Percentiles rank a stretch among this genome's conserved stretches.
Conservation (phyloP, 2,113 vertebrate species). For the Chionodraco myersi region DNA sequence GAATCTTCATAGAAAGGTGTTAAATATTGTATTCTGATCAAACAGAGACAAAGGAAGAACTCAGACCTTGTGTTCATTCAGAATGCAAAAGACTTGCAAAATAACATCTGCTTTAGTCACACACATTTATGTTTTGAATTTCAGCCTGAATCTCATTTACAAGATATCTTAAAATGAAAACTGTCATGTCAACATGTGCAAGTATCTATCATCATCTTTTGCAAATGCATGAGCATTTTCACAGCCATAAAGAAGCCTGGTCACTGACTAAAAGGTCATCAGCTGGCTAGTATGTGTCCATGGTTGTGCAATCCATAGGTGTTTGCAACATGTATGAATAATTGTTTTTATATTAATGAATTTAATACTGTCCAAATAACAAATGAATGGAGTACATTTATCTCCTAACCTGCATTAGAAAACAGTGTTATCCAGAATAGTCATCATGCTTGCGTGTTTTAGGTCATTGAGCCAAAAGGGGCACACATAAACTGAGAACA, state of each 20-base stretch:
- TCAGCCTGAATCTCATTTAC: background rate
- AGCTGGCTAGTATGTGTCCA: background rate
- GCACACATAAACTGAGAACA: background rate
- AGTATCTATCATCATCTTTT: background rate
- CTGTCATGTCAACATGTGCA: background rate
- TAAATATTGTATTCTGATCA: conserved; percentile 9
- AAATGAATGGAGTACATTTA: too few relatives aligned
- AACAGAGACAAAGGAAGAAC: background rate
- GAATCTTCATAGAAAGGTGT: background rate
- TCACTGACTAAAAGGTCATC: background rate
- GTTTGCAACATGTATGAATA: background rate
- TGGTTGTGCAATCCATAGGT: background rate
- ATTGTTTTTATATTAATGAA: background rate
- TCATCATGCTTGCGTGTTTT: conserved; percentile 5
- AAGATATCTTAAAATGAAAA: conserved; percentile 13
- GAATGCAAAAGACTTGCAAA: conserved; percentile 2
- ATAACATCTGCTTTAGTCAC: conserved; percentile 26
- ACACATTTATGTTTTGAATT: background rate
- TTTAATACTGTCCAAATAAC: background rate
- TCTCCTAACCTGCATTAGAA: too few relatives aligned
- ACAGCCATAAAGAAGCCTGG: background rate
- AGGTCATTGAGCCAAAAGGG: conserved; percentile 4
- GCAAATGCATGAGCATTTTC: background rate
- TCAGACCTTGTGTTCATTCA: background rate
- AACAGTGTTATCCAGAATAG: background rate